These are phyloP conservation scores for Eupeodes luniger DNA, from an alignment of 2,888 invertebrate species.

Conservation along the genomic window DNA sequence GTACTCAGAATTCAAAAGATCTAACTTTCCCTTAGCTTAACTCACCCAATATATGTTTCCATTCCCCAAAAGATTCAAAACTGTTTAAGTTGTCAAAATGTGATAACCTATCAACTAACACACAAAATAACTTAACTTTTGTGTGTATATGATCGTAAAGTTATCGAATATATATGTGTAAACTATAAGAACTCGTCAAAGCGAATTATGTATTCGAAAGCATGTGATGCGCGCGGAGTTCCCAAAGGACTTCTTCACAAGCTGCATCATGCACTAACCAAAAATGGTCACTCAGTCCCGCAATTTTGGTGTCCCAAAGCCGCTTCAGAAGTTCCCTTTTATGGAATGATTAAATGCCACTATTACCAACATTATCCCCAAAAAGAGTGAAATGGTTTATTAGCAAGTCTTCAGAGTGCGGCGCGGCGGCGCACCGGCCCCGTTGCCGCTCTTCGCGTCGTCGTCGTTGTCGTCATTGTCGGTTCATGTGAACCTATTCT, in stretches of 20 bases:
- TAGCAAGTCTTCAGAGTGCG: conserved; percentile 40
- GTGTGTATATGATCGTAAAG: not conserved
- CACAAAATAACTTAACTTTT: not conserved
- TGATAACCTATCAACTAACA: not conserved
- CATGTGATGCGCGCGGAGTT: conserved; percentile 12
- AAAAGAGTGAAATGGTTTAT: conserved; percentile 64
- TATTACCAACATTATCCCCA: conserved; percentile 62
- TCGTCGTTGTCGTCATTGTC: conserved; percentile 7
- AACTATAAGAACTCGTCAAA: conserved; percentile 1
- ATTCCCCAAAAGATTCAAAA: not conserved
- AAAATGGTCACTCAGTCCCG: conserved; percentile 52
- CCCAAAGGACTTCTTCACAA: not conserved
- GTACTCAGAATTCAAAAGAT: too few relatives aligned
- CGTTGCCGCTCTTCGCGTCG: not conserved
- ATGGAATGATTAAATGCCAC: conserved; percentile 69
- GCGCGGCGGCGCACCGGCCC: not conserved
- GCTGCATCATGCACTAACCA: conserved; percentile 7
- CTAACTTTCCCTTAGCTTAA: too few relatives aligned
- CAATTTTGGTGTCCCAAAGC: conserved; percentile 50
- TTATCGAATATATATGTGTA: too few relatives aligned
- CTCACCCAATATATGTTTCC: too few relatives aligned
- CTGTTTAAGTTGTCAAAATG: not conserved
- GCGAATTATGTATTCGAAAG: not conserved
- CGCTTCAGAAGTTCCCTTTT: conserved; percentile 54
- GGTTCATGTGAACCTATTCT: conserved; percentile 54